phyloP scores from a whole-genome alignment of 2,113 vertebrate species.

The Lasiurus borealis region DNA sequence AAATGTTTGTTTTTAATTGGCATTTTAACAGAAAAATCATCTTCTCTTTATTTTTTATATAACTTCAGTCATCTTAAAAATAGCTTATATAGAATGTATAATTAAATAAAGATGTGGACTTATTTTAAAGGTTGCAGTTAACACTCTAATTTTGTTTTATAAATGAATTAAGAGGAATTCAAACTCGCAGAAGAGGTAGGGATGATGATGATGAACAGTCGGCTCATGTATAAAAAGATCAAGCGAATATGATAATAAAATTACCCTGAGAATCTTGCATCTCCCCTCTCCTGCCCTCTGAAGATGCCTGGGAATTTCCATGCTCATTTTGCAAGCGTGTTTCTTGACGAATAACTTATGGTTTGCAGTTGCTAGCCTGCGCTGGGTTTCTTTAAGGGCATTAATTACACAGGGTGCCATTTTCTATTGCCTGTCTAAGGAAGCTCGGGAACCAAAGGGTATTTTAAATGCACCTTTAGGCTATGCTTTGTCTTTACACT shows the following conservation, averaged over 20 bases:
- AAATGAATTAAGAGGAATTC: conserved; percentile 67
- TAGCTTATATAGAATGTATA: conserved; percentile 73
- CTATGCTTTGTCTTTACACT: conserved; percentile 37
- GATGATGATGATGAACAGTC: background rate
- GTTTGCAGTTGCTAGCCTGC: conserved; percentile 60
- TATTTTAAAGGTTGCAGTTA: conserved; percentile 74
- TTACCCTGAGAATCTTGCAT: conserved; percentile 27
- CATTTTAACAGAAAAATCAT: conserved; percentile 75
- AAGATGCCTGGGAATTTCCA: conserved; percentile 45
- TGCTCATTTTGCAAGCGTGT: background rate
- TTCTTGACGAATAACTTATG: conserved; percentile 44
- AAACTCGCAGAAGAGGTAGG: conserved; percentile 55
- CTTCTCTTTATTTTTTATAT: conserved; percentile 71
- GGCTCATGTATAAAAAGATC: background rate
- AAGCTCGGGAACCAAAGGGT: conserved; percentile 38
- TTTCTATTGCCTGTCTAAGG: conserved; percentile 60
- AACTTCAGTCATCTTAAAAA: conserved; percentile 65
- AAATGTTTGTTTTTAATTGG: conserved; percentile 50
- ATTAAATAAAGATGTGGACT: conserved; percentile 78
- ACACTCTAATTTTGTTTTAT: conserved; percentile 68
- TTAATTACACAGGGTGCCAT: conserved; percentile 63
- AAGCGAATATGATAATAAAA: conserved; percentile 11
- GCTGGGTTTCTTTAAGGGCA: conserved; percentile 36
- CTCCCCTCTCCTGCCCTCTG: background rate
- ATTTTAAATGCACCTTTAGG: conserved; percentile 68